Evolutionary conservation across 2,113 vertebrate genomes (phyloP).

Genomic region (Microtus pennsylvanicus): DNA sequence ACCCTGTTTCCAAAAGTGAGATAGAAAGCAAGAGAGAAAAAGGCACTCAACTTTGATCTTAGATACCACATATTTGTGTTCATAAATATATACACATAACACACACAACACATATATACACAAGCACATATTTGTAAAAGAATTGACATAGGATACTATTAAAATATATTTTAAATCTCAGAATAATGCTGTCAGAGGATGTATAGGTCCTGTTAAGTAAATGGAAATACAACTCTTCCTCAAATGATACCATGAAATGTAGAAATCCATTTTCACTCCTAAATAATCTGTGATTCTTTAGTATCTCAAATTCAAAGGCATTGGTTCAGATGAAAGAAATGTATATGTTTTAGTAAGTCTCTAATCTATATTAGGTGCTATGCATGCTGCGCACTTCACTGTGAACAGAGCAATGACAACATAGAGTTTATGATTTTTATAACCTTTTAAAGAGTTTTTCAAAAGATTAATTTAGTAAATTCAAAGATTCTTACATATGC

Average conservation of each 20-base stretch:
- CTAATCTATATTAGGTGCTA: rapidly evolving
- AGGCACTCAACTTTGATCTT: neutral
- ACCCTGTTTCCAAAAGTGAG: neutral
- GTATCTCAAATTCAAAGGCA: neutral
- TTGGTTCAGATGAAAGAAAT: neutral
- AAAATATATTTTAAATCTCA: neutral
- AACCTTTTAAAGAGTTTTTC: neutral
- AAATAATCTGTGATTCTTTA: neutral
- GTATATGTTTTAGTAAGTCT: neutral
- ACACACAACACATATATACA: neutral
- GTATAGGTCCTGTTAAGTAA: neutral
- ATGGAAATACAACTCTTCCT: neutral
- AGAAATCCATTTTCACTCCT: neutral
- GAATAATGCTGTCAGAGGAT: neutral
- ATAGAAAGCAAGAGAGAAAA: neutral
- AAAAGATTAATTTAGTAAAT: neutral
- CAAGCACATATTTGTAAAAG: neutral
- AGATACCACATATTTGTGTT: neutral
- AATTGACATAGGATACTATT: neutral
- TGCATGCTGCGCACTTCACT: too few species aligned
- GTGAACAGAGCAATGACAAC: neutral
- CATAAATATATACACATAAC: neutral
- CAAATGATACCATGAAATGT: neutral
- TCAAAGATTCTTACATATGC: neutral
- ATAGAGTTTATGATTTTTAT: neutral